phyloP scores from a whole-genome alignment of 2,888 invertebrate species.

The Glyphotaelius pellucidus region DNA sequence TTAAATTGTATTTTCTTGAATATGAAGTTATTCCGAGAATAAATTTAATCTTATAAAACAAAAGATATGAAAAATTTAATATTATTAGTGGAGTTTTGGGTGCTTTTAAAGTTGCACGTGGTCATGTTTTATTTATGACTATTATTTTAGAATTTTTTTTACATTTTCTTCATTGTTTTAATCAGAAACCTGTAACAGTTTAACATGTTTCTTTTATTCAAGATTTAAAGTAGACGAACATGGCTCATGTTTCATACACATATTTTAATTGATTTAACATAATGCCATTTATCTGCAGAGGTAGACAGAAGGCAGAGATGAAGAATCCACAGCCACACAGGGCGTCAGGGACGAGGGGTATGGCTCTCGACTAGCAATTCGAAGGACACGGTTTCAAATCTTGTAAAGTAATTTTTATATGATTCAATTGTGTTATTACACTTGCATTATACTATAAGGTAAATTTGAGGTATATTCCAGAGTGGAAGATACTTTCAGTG shows the following conservation, averaged over 20 bases:
- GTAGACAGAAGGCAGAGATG: no score
- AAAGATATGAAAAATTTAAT: background rate
- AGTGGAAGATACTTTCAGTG: no score
- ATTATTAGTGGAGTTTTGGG: background rate
- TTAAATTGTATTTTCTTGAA: constrained; percentile 15
- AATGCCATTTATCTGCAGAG: no score
- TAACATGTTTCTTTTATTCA: background rate
- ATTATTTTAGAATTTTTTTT: background rate
- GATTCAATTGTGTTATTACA: no score
- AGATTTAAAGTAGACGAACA: background rate
- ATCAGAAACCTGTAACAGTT: background rate
- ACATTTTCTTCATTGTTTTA: background rate
- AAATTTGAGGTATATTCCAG: no score
- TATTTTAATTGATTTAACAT: no score
- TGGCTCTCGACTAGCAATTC: no score
- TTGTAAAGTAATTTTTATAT: no score
- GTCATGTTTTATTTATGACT: constrained; percentile 8
- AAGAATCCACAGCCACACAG: no score
- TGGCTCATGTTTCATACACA: background rate
- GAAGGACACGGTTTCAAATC: no score
- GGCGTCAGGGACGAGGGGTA: no score
- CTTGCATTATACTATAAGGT: no score
- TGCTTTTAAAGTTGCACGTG: constrained; percentile 9
- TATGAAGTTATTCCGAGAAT: constrained; percentile 12
- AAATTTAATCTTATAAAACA: background rate